A percentile compares a stretch with the other conserved stretches of the same genome.
Evolutionary conservation across 2,113 vertebrate genomes (phyloP).

Genomic region (Tachysurus fulvidraco): DNA sequence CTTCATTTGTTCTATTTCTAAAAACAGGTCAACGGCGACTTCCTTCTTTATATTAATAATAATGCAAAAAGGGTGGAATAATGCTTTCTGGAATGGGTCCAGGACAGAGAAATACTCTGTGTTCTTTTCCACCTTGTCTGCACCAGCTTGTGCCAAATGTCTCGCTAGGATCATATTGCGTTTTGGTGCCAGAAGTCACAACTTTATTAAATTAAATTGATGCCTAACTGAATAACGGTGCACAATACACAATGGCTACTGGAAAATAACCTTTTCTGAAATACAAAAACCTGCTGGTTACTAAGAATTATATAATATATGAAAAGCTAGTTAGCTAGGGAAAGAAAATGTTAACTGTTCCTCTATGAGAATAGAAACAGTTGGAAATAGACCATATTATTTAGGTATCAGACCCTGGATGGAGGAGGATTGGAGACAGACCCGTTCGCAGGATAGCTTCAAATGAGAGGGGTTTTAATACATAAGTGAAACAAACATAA

Average conservation of each 20-base stretch:
- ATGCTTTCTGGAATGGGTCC: constrained; percentile 18
- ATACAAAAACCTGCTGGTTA: not conserved
- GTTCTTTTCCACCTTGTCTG: constrained; percentile 49
- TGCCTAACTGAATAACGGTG: constrained; percentile 24
- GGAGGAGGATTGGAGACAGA: too few relatives aligned
- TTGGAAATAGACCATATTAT: not conserved
- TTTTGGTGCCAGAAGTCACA: not conserved
- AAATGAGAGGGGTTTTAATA: too few relatives aligned
- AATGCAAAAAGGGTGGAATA: not conserved
- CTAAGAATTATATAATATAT: not conserved
- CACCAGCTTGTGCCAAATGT: constrained; percentile 46
- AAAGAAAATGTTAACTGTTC: not conserved
- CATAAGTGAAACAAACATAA: too few relatives aligned
- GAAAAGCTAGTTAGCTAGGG: not conserved
- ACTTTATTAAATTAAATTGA: constrained; percentile 58
- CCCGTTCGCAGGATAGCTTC: too few relatives aligned
- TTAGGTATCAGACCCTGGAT: too few relatives aligned
- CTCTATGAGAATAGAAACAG: not conserved
- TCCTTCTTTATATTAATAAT: not conserved
- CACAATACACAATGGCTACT: constrained; percentile 19
- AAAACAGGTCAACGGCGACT: not conserved
- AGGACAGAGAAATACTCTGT: constrained; percentile 30
- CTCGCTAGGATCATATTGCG: constrained; percentile 50
- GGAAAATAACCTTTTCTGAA: not conserved
- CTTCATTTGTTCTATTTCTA: not conserved